phyloP scores from a whole-genome alignment of 2,113 vertebrate genomes.

The Tyto alba region DNA sequence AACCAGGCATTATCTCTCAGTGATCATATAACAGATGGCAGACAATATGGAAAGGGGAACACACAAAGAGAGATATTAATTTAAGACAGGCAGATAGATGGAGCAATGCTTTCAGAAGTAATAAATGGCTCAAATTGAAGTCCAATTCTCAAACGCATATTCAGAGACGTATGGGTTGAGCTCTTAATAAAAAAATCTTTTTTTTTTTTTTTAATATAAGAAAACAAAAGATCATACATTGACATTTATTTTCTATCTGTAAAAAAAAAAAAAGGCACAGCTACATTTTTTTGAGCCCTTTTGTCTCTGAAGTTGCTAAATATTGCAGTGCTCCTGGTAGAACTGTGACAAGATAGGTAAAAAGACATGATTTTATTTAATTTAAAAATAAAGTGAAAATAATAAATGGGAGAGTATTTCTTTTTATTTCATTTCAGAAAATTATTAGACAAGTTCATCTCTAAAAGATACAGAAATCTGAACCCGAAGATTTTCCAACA shows the following conservation, averaged over 20 bases:
- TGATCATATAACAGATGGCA: slow-evolving; percentile 23
- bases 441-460: neutral
- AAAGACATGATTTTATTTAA: neutral
- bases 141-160: neutral
- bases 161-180: neutral
- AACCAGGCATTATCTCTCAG: neutral
- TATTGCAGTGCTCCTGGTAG: neutral
- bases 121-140: slow-evolving; percentile 8
- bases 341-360: neutral
- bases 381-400: neutral
- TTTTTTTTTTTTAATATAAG: neutral
- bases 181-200: neutral
- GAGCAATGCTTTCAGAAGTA: slow-evolving; percentile 1
- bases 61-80: slow-evolving; percentile 36
- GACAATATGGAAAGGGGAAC: slow-evolving; percentile 13
- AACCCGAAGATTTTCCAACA: neutral
- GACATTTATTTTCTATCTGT: neutral
- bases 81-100: slow-evolving; percentile 28
- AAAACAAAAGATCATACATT: neutral
- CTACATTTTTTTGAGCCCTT: neutral
- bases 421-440: neutral
- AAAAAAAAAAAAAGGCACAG: neutral
- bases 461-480: neutral
- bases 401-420: neutral
- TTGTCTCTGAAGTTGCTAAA: neutral